A percentile compares a stretch with the other conserved stretches of the same genome.
phyloP scores from a whole-genome alignment of 2,888 invertebrate genomes.

The Microdon myrmicae region DNA sequence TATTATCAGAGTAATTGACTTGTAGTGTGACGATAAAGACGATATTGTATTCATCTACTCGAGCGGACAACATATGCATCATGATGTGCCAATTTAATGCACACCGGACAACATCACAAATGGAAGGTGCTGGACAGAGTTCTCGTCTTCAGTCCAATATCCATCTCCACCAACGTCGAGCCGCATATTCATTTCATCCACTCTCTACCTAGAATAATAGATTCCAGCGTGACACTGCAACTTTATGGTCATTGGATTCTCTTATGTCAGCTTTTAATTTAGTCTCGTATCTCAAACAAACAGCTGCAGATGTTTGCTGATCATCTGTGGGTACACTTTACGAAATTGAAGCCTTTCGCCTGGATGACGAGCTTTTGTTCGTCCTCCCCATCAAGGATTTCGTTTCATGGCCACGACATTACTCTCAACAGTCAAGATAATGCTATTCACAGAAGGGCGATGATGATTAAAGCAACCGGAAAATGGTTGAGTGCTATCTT shows the following conservation, averaged over 20 bases:
- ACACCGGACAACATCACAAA: constrained; percentile 6
- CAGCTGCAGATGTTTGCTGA: no score
- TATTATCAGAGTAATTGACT: constrained; percentile 44
- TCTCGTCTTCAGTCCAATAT: no score
- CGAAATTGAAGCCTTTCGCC: neutral
- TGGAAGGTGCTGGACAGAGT: constrained; percentile 1
- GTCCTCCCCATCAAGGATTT: neutral
- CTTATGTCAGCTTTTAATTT: constrained; percentile 3
- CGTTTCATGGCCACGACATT: constrained; percentile 36
- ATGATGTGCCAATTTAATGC: constrained; percentile 10
- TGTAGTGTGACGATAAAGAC: constrained; percentile 26
- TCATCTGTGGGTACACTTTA: neutral
- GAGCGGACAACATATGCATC: constrained; percentile 13
- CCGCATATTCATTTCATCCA: constrained; percentile 32
- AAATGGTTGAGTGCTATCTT: constrained; percentile 38
- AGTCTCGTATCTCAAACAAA: neutral
- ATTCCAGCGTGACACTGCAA: constrained; percentile 17
- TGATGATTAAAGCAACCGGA: constrained; percentile 51
- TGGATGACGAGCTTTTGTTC: no score
- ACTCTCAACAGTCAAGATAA: no score
- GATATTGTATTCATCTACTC: constrained; percentile 15
- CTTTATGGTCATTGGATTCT: constrained; percentile 5
- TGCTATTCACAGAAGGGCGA: constrained; percentile 35
- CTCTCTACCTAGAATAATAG: constrained; percentile 23
- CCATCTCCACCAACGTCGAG: no score